Conservation (phyloP, 2,113 vertebrate species). For the Amphiprion percula region DNA sequence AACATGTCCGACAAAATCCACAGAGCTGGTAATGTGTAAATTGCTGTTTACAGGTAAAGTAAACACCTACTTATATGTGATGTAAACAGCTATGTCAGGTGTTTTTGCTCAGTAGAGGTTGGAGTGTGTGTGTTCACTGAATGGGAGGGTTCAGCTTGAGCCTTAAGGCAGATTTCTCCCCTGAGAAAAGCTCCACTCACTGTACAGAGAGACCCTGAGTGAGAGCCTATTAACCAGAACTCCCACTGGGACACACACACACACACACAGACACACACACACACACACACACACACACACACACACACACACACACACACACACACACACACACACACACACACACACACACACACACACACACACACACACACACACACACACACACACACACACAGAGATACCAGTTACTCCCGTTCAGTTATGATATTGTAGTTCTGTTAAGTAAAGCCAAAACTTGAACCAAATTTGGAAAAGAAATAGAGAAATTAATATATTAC, state of each 20-base stretch:
- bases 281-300: neutral
- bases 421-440: neutral
- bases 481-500: no score
- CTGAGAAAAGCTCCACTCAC: constrained; percentile 26
- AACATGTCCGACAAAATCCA: neutral
- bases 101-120: constrained; percentile 32
- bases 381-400: constrained; percentile 7
- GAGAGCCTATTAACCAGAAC: constrained; percentile 59
- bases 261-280: constrained; percentile 2
- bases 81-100: constrained; percentile 35
- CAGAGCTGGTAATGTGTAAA: constrained; percentile 22
- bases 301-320: constrained; percentile 2
- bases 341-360: neutral
- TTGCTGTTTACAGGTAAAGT: constrained; percentile 27
- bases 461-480: neutral
- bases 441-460: neutral
- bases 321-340: constrained; percentile 11
- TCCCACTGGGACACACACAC: constrained; percentile 44
- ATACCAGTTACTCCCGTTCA: neutral
- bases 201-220: constrained; percentile 25
- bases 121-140: constrained; percentile 23
- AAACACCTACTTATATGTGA: constrained; percentile 39
- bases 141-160: constrained; percentile 1
- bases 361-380: neutral
- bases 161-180: constrained; percentile 44